Evolutionary conservation across 2,113 vertebrate species (phyloP), one percentile per base, ranked within the genome.

Genomic region (Malurus melanocephalus): DNA sequence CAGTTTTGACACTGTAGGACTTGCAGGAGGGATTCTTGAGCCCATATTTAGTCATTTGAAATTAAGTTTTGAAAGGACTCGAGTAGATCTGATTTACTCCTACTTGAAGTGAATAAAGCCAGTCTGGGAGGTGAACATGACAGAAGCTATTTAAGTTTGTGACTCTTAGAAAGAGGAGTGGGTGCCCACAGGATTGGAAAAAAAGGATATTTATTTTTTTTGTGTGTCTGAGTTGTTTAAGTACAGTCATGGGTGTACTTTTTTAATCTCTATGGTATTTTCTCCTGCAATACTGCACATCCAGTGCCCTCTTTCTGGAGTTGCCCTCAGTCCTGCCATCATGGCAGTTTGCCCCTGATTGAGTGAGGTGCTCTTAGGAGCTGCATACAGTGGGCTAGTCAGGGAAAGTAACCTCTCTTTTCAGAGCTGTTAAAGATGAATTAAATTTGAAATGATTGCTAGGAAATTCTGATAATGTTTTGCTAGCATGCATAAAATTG

Each of bases 121-220:
- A 22, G 4, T 8, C 0, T 43, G n/a, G 38, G 28, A 83, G 11
- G 13, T 60, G 19, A 76, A 21, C 11, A 3, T 76, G 18, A 33
- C 14, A 60, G 26, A 76, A 85, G 10, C n/a, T 71, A 42, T 4
- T 82, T 38, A 8, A 60, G 23, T 23, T 66, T 72, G 59, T 77
- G 18, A 62, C 65, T 42, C 12, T 6, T 76, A 11, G 3, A 20
- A 46, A 40, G 26, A 5, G 1, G 3, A 52, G 3, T 2, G 4
- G 1, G 1, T 80, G 13, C 20, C 26, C n/a, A n/a, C 16, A 24
- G 7, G 13, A 42, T 5, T 33, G 57, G 26, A 10, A 32, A 52
- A 83, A 49, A n/a, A 2, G 5, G 8, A 11, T 30, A 38, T n/a
- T 42, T 65, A 7, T 57, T 28, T 18, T 33, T 27, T 35, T 43